These are phyloP conservation scores for Brachionus sp. DNA, from an alignment of 1,140 invertebrate genomes.

Conservation along the genomic window DNA sequence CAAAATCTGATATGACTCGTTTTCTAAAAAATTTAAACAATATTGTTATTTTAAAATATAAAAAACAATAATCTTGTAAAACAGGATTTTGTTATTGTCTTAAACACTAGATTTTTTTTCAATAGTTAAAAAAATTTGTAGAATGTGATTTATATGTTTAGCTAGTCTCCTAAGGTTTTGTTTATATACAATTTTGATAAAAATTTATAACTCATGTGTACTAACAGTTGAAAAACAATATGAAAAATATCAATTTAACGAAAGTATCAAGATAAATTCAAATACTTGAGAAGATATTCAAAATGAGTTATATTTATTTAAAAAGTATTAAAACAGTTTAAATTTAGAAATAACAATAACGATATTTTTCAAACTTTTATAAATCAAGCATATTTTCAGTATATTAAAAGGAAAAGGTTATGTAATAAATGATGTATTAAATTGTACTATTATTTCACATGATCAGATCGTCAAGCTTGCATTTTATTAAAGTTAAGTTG, in stretches of 20 bases:
- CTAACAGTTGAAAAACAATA: not conserved
- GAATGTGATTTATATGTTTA: not conserved
- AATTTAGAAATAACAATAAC: too few species aligned
- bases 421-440: too few species aligned
- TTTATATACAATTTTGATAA: not conserved
- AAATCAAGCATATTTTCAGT: too few species aligned
- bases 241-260: not conserved
- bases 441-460: too few species aligned
- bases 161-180: not conserved
- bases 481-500: too few species aligned
- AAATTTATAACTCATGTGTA: not conserved
- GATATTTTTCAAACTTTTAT: too few species aligned
- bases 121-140: not conserved
- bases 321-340: too few species aligned
- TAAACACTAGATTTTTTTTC: not conserved
- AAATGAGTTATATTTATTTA: too few species aligned
- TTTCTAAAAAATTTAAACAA: not conserved
- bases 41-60: not conserved
- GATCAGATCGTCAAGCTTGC: too few species aligned
- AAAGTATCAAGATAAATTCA: not conserved
- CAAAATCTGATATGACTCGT: not conserved
- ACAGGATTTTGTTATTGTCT: not conserved
- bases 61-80: not conserved
- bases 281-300: too few species aligned
- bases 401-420: too few species aligned